Conservation (phyloP, 2,888 invertebrate genomes). For the Volucella inflata region DNA sequence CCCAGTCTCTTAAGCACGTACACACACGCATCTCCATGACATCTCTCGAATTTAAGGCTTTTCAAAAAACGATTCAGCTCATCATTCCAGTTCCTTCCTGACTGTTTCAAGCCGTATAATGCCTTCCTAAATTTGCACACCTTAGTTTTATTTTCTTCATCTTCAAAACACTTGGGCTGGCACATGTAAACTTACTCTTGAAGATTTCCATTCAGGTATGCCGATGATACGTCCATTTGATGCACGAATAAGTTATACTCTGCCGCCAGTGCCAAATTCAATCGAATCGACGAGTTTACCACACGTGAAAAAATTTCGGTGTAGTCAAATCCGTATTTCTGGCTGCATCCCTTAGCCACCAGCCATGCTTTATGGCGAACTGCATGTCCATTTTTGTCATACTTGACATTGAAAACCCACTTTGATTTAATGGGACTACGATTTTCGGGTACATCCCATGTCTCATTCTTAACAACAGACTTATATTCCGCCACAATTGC, state of each 20-base stretch:
- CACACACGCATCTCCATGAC: no score
- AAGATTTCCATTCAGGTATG: slow-evolving; percentile 35
- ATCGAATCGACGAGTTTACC: slow-evolving; percentile 32
- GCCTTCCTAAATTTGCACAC: slow-evolving; percentile 25
- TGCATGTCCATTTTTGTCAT: background rate
- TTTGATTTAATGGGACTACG: background rate
- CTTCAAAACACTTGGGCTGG: slow-evolving; percentile 24
- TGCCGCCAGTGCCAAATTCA: slow-evolving; percentile 39
- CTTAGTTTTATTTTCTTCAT: slow-evolving; percentile 15
- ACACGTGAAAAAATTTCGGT: slow-evolving; percentile 42
- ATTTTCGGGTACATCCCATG: no score
- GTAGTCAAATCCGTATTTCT: slow-evolving; percentile 21
- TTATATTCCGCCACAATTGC: no score
- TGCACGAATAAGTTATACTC: slow-evolving; percentile 23
- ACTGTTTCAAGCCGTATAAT: slow-evolving; percentile 14
- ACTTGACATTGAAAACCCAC: slow-evolving; percentile 7
- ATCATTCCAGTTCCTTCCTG: no score
- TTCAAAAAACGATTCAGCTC: no score
- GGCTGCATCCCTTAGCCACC: slow-evolving; percentile 37
- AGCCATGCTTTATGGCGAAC: slow-evolving; percentile 14
- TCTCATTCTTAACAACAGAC: no score
- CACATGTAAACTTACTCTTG: slow-evolving; percentile 41
- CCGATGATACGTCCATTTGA: slow-evolving; percentile 42
- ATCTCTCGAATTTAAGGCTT: no score
- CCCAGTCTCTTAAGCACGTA: no score